phyloP scores from a whole-genome alignment of 2,113 vertebrate genomes.

The Microcebus ravelobensis region DNA sequence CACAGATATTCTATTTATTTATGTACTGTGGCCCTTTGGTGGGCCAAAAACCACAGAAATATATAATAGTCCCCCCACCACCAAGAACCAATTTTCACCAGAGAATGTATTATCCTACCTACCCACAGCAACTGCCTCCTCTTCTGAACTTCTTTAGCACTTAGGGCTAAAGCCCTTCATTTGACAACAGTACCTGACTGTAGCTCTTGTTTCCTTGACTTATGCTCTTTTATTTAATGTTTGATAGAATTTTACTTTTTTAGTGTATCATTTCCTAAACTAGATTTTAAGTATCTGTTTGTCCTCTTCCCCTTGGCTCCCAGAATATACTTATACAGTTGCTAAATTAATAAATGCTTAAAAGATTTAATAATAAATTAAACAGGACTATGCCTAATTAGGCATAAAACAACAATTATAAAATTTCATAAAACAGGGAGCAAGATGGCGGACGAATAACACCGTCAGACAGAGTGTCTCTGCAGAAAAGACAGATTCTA shows the following conservation, averaged over 20 bases:
- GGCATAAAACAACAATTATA: neutral
- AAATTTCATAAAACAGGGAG: neutral
- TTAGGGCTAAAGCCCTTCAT: neutral
- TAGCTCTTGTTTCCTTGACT: neutral
- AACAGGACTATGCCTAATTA: neutral
- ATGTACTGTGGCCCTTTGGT: neutral
- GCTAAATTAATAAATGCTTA: slow-evolving; percentile 27
- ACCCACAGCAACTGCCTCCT: neutral
- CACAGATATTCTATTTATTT: neutral
- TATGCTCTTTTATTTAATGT: neutral
- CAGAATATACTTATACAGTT: neutral
- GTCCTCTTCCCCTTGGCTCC: neutral
- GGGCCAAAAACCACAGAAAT: neutral
- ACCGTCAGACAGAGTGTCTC: too few relatives aligned
- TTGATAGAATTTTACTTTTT: neutral
- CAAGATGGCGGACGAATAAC: too few relatives aligned
- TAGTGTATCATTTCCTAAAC: neutral
- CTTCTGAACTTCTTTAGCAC: neutral
- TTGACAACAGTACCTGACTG: neutral
- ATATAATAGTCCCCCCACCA: neutral
- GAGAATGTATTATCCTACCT: neutral
- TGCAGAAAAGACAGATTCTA: too few relatives aligned
- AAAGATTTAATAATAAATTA: neutral
- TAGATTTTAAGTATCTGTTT: neutral
- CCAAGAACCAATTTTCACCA: neutral